Conservation (phyloP, 1,140 invertebrate genomes). For the Zophobas atratus region DNA sequence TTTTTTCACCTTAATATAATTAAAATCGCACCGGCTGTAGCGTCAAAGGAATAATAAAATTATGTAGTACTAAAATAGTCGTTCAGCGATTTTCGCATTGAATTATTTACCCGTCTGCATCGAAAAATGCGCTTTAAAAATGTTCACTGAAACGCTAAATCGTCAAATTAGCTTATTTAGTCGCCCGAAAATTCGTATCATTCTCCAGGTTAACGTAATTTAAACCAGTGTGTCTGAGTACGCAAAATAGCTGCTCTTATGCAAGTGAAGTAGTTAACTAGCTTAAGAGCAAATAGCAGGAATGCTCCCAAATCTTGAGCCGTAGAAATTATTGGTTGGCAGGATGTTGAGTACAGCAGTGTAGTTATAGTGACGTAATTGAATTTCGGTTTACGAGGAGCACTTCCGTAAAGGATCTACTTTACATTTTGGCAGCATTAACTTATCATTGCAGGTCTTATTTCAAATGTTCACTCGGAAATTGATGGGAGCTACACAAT, state of each 20-base stretch:
- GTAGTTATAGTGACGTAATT: slow-evolving; percentile 20
- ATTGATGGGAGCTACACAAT: too few species aligned
- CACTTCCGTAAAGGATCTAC: slow-evolving; percentile 7
- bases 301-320: slow-evolving; percentile 3
- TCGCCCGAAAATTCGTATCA: not conserved
- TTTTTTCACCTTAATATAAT: slow-evolving; percentile 11
- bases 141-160: too few species aligned
- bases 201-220: not conserved
- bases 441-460: slow-evolving; percentile 20
- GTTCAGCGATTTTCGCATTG: not conserved
- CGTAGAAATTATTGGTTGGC: slow-evolving; percentile 22
- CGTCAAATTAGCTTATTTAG: too few species aligned
- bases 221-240: not conserved
- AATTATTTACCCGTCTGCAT: not conserved
- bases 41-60: too few species aligned
- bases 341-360: slow-evolving; percentile 20
- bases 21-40: not conserved
- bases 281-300: slow-evolving; percentile 23
- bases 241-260: not conserved
- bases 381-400: slow-evolving; percentile 26
- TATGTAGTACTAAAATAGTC: too few species aligned
- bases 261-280: not conserved
- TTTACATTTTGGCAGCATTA: slow-evolving; percentile 24
- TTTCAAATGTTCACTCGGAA: not conserved
- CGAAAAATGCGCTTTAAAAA: too few species aligned